Base-by-base conservation (phyloP, 2,888 invertebrate species). In the Pristionchus maxplancki region DNA sequence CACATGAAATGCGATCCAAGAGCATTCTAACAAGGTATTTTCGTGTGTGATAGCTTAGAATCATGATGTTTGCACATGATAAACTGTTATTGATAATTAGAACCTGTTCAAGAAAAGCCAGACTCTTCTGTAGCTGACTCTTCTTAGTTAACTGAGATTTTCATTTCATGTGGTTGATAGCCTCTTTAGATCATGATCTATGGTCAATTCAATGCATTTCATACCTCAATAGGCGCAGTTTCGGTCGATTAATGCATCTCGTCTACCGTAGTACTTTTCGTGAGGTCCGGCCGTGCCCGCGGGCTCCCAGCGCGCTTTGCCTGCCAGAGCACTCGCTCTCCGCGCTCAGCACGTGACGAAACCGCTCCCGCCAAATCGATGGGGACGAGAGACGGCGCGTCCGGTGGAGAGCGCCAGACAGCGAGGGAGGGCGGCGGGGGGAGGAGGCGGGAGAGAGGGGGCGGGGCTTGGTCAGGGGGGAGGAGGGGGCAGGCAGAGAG, bases 231-330 rank as follows among this genome's bases (percentile, higher is more conserved):
- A n/a, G n/a, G n/a, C n/a, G n/a, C n/a, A n/a, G n/a, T n/a, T n/a
- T n/a, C n/a, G n/a, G n/a, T n/a, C 58, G n/a, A n/a, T 58, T 58
- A 20, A 6, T 58, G 58, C n/a, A 58, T 58, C 58, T 58, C n/a
- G n/a, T 24, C 6, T 9, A n/a, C n/a, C 9, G 9, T 24, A 24
- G 34, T 34, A 1, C 31, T 64, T 31, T 6, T 31, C 28, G 31
- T 64, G n/a, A n/a, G n/a, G 28, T 31, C 64, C 53, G 15, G 11
- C 64, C 31, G 31, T 31, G 20, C 31, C 20, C 81, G 8, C 50
- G n/a, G 48, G 50, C 53, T 83, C 82, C 82, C 53, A 34, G 11
- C 53, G 37, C 82, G 82, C 24, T 53, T 83, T 83, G 15, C 82
- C 82, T 82, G 28, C 28, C 20, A 11, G 34, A 13, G 50, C 34